phyloP scores from a whole-genome alignment of 2,797 vertebrate genomes.

The Somateria mollissima region DNA sequence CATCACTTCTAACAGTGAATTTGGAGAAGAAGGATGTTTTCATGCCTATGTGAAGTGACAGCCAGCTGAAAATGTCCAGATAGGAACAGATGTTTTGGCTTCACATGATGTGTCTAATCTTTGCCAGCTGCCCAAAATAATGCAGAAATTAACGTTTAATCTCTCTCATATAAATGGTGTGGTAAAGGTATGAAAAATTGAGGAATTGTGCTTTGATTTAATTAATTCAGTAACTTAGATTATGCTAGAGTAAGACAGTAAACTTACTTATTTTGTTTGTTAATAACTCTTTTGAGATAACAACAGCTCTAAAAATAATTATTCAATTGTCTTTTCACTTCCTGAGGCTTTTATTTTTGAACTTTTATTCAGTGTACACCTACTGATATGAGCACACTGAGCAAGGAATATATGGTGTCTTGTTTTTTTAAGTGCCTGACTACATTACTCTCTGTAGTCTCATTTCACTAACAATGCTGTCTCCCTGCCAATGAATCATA shows the following conservation, averaged over 20 bases:
- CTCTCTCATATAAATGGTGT: not conserved
- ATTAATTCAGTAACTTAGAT: not conserved
- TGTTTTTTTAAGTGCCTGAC: not conserved
- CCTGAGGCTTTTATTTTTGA: not conserved
- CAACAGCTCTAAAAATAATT: not conserved
- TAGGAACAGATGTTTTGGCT: conserved; percentile 29
- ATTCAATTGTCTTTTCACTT: not conserved
- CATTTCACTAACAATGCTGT: conserved; percentile 22
- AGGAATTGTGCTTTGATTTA: not conserved
- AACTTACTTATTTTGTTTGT: not conserved
- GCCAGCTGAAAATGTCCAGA: not conserved
- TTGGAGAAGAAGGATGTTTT: not conserved
- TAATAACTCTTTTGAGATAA: not conserved
- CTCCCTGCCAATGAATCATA: not conserved
- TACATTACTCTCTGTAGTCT: not conserved
- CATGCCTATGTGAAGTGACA: conserved; percentile 13
- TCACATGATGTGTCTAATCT: not conserved
- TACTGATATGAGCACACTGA: not conserved
- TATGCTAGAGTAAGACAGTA: not conserved
- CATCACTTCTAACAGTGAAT: not conserved
- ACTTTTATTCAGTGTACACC: not conserved
- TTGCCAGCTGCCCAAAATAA: conserved; percentile 4
- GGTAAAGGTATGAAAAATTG: not conserved
- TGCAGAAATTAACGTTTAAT: not conserved
- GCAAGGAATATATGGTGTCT: not conserved